Evolutionary conservation across 2,113 vertebrate genomes (phyloP).

Genomic region (Sarotherodon lohbergeri): DNA sequence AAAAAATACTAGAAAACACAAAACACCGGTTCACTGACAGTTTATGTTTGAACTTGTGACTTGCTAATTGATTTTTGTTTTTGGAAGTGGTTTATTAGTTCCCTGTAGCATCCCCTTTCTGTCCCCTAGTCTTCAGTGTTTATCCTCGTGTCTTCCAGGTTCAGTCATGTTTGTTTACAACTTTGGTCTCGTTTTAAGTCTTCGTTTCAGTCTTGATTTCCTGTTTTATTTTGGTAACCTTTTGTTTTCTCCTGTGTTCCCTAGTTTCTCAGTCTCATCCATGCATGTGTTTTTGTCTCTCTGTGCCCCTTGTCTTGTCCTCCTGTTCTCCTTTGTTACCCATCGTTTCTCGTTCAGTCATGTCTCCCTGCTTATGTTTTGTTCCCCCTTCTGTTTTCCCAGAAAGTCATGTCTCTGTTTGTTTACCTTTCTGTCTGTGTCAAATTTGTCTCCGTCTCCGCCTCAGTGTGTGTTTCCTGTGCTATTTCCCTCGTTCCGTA

Average conservation of each 20-base stretch:
- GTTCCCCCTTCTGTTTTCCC: neutral
- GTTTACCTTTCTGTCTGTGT: neutral
- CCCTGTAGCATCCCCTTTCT: neutral
- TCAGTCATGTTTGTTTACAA: neutral
- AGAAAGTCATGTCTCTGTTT: neutral
- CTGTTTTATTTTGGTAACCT: neutral
- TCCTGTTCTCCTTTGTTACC: neutral
- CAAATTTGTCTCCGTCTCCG: neutral
- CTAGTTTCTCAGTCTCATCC: neutral
- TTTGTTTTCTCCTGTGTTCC: neutral
- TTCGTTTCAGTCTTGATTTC: neutral
- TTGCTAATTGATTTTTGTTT: neutral
- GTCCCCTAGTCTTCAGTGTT: neutral
- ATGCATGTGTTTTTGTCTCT: neutral
- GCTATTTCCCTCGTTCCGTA: neutral
- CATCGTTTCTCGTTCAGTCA: neutral
- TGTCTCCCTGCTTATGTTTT: neutral
- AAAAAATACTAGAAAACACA: neutral
- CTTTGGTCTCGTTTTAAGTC: neutral
- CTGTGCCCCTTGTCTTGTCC: neutral
- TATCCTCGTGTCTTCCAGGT: neutral
- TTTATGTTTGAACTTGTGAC: neutral
- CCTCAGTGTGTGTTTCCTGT: neutral
- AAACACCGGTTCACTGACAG: neutral
- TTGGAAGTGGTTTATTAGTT: neutral